Percentiles rank a stretch among this genome's conserved stretches.
Conservation (phyloP, 2,888 invertebrate genomes). For the Teleiodes luculella region DNA sequence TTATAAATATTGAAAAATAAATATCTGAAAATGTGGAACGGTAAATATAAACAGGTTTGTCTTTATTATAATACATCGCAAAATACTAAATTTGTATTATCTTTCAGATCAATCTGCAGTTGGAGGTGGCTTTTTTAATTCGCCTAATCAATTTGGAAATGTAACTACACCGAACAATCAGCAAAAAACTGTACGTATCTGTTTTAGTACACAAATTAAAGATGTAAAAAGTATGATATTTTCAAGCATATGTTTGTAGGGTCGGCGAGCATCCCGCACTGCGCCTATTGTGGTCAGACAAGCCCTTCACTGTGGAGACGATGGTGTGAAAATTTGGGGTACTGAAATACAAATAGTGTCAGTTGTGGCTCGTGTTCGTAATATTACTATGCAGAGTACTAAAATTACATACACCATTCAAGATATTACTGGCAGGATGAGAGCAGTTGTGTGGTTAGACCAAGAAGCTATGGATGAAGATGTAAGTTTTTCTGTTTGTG, state of each 20-base stretch:
- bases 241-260: constrained; percentile 37
- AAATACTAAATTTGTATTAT: no score
- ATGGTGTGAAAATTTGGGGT: constrained; percentile 73
- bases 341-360: constrained; percentile 70
- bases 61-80: background rate
- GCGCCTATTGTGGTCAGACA: constrained; percentile 72
- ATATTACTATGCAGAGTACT: constrained; percentile 69
- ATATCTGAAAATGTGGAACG: constrained; percentile 46
- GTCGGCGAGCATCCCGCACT: constrained; percentile 65
- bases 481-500: no score
- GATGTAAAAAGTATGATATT: background rate
- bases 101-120: constrained; percentile 66
- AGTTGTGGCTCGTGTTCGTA: constrained; percentile 61
- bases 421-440: constrained; percentile 73
- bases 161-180: constrained; percentile 65
- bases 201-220: no score
- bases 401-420: constrained; percentile 74
- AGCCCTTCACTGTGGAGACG: constrained; percentile 68
- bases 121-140: constrained; percentile 71
- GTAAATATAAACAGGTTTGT: constrained; percentile 27
- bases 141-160: constrained; percentile 69
- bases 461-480: constrained; percentile 73
- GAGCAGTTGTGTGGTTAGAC: constrained; percentile 70
- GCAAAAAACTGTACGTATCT: constrained; percentile 55
- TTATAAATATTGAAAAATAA: no score